Percentiles rank a stretch among this genome's conserved stretches.
Evolutionary conservation across 1,140 invertebrate genomes (phyloP).

Genomic region (Drosophila lowei): DNA sequence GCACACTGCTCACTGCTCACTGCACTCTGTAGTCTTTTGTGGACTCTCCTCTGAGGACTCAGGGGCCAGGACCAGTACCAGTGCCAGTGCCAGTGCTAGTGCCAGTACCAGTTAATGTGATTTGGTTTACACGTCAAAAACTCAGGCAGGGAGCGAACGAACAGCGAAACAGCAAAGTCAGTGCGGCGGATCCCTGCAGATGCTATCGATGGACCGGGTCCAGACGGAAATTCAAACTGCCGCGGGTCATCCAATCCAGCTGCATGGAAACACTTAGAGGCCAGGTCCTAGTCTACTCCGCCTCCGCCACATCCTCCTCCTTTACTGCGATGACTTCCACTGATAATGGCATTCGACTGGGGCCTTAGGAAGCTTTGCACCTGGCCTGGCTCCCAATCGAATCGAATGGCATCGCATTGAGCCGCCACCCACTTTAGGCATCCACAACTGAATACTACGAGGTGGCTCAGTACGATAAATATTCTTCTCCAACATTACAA

Average conservation of each 20-base stretch:
- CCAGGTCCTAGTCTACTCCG: conserved; percentile 16
- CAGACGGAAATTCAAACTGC: conserved; percentile 64
- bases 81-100: neutral
- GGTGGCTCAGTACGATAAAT: too few relatives aligned
- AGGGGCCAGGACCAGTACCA: too few relatives aligned
- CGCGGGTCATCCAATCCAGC: conserved; percentile 59
- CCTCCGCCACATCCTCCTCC: conserved; percentile 11
- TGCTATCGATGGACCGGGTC: conserved; percentile 45
- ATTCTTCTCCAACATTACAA: too few relatives aligned
- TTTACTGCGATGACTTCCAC: neutral
- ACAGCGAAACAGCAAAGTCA: conserved; percentile 7
- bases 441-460: too few relatives aligned
- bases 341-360: neutral
- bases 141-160: conserved; percentile 10
- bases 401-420: too few relatives aligned
- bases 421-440: neutral
- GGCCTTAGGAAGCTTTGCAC: conserved; percentile 27
- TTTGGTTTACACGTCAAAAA: conserved; percentile 56
- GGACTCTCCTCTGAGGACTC: neutral
- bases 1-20: too few relatives aligned
- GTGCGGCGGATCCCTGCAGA: conserved; percentile 28
- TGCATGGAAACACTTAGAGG: conserved; percentile 34
- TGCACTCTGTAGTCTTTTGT: neutral
- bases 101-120: conserved; percentile 40
- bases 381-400: conserved; percentile 4